phyloP scores from a whole-genome alignment of 2,113 vertebrate species.

The Edolisoma coerulescens region DNA sequence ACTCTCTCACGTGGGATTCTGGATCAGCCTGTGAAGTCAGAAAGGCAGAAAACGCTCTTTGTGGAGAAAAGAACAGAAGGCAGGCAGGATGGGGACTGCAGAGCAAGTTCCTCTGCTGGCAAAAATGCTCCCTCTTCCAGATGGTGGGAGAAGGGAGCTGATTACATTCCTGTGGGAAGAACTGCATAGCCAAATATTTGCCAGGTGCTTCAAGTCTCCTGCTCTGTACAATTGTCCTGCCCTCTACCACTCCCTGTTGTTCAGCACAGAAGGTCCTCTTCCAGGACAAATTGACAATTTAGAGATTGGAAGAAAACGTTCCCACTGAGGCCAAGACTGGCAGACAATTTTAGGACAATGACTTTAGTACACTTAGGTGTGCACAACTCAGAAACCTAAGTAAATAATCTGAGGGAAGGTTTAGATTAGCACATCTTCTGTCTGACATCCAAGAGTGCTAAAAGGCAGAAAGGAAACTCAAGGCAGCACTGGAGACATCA shows the following conservation, averaged over 20 bases:
- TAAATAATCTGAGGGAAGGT: neutral
- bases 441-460: neutral
- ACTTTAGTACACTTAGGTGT: neutral
- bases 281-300: constrained; percentile 31
- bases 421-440: neutral
- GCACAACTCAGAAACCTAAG: neutral
- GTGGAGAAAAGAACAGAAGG: constrained; percentile 22
- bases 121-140: constrained; percentile 24
- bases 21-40: neutral
- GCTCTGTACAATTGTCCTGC: neutral
- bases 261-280: neutral
- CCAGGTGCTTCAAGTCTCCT: constrained; percentile 46
- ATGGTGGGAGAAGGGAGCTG: constrained; percentile 27
- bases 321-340: neutral
- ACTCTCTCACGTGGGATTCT: neutral
- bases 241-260: constrained; percentile 12
- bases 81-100: neutral
- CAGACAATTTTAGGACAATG: neutral
- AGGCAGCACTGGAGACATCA: neutral
- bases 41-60: neutral
- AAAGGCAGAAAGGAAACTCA: neutral
- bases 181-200: neutral
- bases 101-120: constrained; percentile 40
- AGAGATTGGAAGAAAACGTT: neutral
- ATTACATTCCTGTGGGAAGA: constrained; percentile 46